Evolutionary conservation across 2,113 vertebrate genomes (phyloP), one percentile per base, ranked within the genome.

Genomic region (Erpornis zantholeuca): DNA sequence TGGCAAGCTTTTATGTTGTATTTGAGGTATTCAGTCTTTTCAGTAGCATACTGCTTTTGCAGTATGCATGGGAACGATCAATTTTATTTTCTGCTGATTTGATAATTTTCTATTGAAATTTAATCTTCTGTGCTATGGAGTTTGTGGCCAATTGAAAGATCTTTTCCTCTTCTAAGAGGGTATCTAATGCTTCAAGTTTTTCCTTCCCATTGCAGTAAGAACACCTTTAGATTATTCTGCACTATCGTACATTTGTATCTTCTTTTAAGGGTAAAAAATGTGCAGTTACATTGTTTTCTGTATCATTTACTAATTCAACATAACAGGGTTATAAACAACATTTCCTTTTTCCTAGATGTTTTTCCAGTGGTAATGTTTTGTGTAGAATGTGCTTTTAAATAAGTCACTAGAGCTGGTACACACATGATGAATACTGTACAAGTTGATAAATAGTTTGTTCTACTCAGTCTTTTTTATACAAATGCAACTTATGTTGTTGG

Each of bases 51-150:
- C 24, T 97, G 61, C 88, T 92, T 96, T 96, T 96, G 86, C 76
- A 94, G 29, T 90, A 63, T 82, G 72, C 82, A 83, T 77, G n/a
- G 87, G 92, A 96, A 86, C 1, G 11, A 97, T 92, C 87, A 89
- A 92, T 97, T 97, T 96, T 91, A 90, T 96, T 97, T 96, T 95
- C 92, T 96, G 93, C 94, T 95, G 90, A 94, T 97, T 93, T 97
- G 83, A 96, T 94, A 93, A 91, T 93, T 96, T 95, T 93, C 86
- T 90, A 79, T 71, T 92, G 84, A 88, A 97, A 95, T 93, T 79
- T 93, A 96, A 93, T 95, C 78, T 96, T 92, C 81, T 85, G 45
- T 91, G 76, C 63, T 89, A 24, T 38, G 29, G 40, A 93, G 56
- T 83, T 88, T 92, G 72, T 90, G 44, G 52, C 50, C 18, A 77